Base-by-base conservation (phyloP, 2,797 vertebrate species). In the Jordanella pulchra region DNA sequence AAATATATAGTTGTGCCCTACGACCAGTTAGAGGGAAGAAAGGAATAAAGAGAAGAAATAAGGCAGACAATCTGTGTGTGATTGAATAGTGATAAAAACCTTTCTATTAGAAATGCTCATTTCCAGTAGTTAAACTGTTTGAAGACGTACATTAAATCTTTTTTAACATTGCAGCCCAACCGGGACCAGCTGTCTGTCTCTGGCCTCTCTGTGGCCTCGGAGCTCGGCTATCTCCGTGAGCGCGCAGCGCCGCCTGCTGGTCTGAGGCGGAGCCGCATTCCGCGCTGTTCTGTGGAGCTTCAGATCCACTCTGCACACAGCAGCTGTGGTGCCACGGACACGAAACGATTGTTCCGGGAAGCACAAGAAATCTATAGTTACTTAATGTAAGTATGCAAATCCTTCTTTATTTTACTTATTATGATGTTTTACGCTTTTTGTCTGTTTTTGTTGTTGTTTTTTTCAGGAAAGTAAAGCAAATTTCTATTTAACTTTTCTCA, bases 171-270 rank as follows among this genome's bases (percentile, higher is more conserved):
- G 17, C 30, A 60, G 21, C 56, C 56, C 30, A 23, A 60, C 56
- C 18, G 23, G 51, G 35, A 27, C 47, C 69, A 4, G 39, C 56
- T 58, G 58, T 5, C 63, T 13, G 3, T 39, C 48, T 60, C 1
- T 70, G 76, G 78, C 75, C 77, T 58, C 75, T 70, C 55, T 1
- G 73, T 73, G 77, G 45, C 50, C 44, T 17, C 73, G 10, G 9
- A 58, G 21, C 35, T 7, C 35, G 23, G 21, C n/a, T 7, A 18
- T 53, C 78, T 93, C 89, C 66, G 76, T 86, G 83, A 89, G 89
- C 79, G 68, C 88, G 88, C 91, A 94, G 90, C 88, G 79, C 83
- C 80, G 73, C 84, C 89, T 85, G 85, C 73, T 81, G 94, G 77
- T 18, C 44, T 6, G 12, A 71, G 6, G 17, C 11, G 15, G 78